Evolutionary conservation across 2,888 invertebrate species (phyloP).

Genomic region (Tiliacea aurago): DNA sequence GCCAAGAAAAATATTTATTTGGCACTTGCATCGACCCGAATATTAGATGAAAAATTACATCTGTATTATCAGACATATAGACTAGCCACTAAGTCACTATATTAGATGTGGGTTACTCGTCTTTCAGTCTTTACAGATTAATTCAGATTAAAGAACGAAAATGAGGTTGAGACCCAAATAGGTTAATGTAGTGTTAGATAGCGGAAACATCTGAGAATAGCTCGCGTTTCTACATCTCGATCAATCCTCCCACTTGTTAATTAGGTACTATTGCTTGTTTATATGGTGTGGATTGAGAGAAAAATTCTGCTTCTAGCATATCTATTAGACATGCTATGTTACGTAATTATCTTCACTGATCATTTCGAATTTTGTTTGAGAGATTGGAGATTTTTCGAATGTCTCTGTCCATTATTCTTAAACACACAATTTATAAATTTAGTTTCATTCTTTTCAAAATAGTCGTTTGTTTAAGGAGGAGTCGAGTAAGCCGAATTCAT

Average conservation of each 20-base stretch:
- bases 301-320: conserved; percentile 20
- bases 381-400: not conserved
- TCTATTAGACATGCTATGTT: not conserved
- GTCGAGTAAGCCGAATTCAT: not conserved
- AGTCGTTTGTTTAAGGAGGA: too few relatives aligned
- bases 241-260: conserved; percentile 50
- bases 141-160: conserved; percentile 40
- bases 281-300: conserved; percentile 21
- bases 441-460: too few relatives aligned
- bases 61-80: not conserved
- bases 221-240: conserved; percentile 52
- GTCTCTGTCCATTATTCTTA: not conserved
- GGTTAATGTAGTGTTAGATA: conserved; percentile 61
- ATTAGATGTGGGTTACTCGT: not conserved
- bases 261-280: conserved; percentile 54
- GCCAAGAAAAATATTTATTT: conserved; percentile 39
- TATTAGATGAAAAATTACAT: conserved; percentile 22
- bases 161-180: conserved; percentile 55
- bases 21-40: conserved; percentile 20
- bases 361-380: not conserved
- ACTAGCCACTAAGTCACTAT: not conserved
- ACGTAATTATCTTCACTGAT: not conserved
- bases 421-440: not conserved
- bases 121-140: conserved; percentile 10
- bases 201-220: conserved; percentile 62